Evolutionary conservation across 2,113 vertebrate genomes (phyloP), one percentile per base, ranked within the genome.

Genomic region (Quiscalus mexicanus): DNA sequence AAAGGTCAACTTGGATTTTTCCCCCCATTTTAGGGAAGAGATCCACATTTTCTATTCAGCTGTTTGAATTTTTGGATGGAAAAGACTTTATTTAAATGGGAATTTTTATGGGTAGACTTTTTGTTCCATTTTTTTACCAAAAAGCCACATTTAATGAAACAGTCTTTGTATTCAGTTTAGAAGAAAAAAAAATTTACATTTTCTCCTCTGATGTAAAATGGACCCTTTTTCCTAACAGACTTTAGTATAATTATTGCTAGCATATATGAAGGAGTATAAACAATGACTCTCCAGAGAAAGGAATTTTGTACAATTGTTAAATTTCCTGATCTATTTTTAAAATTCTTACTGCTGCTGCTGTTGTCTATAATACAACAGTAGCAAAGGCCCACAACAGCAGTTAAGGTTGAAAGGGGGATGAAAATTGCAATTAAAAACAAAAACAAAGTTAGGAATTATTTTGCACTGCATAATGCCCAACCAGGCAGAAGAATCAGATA

Each of bases 321-420:
- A 70, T 87, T 95, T 95, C 80, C 80, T 95, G 56, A 17, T 89
- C 73, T 95, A 84, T 95, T 96, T 96, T 95, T 89, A 74, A 90
- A 92, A 74, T 70, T 85, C 41, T 56, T 95, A 21, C 23, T 92
- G 45, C 44, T 87, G 30, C 47, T 93, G 63, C 30, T 86, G 42
- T 64, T 94, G 78, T 83, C 82, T 92, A 10, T 52, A 92, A 73
- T 53, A 81, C 56, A 95, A 79, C 71, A 95, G 55, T 67, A 95
- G 71, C 76, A 86, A 93, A 84, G 73, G 53, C 60, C 42, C 80
- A 91, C 37, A 93, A 60, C 30, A 93, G n/a, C 84, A 82, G 60
- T 81, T 75, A 87, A 84, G 37, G 28, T 75, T 81, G 44, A 94
- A 96, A 90, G 19, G 22, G 31, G 12, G 68, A 83, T 93, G 52